Conservation (phyloP, 2,797 vertebrate genomes). For the Threskiornis aethiopicus region DNA sequence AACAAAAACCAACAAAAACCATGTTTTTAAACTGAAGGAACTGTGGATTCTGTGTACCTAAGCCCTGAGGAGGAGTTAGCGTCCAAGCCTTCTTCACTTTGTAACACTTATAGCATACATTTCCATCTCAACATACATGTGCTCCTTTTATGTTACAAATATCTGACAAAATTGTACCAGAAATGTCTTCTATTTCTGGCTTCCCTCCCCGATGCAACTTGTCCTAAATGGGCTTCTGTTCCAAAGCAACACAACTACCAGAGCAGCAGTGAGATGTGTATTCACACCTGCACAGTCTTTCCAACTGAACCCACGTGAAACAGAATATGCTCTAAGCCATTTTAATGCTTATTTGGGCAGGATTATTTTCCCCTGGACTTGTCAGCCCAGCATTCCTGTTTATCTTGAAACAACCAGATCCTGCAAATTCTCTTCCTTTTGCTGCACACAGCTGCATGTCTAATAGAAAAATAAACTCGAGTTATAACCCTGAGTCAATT, state of each 20-base stretch:
- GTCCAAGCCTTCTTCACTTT: not conserved
- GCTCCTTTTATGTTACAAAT: not conserved
- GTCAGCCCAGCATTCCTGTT: not conserved
- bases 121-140: not conserved
- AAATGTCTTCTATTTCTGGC: not conserved
- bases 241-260: not conserved
- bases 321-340: not conserved
- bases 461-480: not conserved
- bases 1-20: too few relatives aligned
- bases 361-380: not conserved
- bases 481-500: not conserved
- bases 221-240: not conserved
- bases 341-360: not conserved
- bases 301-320: not conserved
- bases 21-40: not conserved
- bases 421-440: not conserved
- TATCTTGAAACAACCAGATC: not conserved
- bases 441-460: not conserved
- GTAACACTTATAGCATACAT: not conserved
- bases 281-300: not conserved
- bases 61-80: not conserved
- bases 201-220: not conserved
- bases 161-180: not conserved
- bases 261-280: not conserved
- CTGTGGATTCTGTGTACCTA: not conserved